These are phyloP conservation scores for Tringa solitaria DNA, from an alignment of 2,113 vertebrate genomes.

Conservation along the genomic window DNA sequence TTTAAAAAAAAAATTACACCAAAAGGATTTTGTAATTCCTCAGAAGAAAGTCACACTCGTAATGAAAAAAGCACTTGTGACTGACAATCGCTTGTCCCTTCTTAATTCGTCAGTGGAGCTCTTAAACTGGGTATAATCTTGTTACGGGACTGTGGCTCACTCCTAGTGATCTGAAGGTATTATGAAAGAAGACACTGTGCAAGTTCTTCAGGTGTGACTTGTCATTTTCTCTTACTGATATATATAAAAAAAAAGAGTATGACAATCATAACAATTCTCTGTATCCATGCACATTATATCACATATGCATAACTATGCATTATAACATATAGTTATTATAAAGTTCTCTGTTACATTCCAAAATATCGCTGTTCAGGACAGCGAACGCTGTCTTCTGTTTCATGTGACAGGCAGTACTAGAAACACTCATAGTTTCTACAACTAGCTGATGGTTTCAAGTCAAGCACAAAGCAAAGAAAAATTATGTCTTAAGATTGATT, in stretches of 20 bases:
- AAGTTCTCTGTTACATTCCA: background rate
- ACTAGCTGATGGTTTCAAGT: background rate
- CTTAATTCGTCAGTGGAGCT: background rate
- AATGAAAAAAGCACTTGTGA: background rate
- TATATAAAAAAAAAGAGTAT: accelerated
- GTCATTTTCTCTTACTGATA: background rate
- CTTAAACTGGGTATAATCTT: background rate
- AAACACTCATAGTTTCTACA: background rate
- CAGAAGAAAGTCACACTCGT: background rate
- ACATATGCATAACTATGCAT: background rate
- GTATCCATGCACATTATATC: background rate
- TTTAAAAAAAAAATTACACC: accelerated
- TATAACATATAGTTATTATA: background rate
- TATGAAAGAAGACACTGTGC: background rate
- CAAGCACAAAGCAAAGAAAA: background rate
- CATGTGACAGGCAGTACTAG: accelerated
- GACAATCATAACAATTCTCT: background rate
- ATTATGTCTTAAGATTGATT: background rate
- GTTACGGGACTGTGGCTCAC: background rate
- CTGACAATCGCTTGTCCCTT: background rate
- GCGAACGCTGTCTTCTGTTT: background rate
- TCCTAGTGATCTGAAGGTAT: background rate
- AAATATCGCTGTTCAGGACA: background rate
- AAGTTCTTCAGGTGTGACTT: background rate
- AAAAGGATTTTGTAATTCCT: background rate